Conservation (phyloP, 2,888 invertebrate species). For the Cistogaster globosa region DNA sequence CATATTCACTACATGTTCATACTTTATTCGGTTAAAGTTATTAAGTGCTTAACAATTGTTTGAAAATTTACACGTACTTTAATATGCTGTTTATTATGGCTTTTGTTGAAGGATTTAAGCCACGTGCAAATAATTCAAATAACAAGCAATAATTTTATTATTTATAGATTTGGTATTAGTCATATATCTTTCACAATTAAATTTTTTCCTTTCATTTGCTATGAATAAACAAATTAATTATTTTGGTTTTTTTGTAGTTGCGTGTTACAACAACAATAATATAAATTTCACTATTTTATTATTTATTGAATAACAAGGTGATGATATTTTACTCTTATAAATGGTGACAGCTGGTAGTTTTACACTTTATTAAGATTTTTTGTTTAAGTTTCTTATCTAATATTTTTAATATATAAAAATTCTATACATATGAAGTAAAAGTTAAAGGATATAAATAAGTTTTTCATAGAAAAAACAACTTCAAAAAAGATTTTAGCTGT, state of each 20-base stretch:
- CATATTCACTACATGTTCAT: neutral
- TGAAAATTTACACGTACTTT: conserved; percentile 1
- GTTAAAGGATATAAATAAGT: too few relatives aligned
- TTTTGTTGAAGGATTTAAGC: conserved; percentile 13
- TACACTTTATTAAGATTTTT: too few relatives aligned
- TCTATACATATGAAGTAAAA: too few relatives aligned
- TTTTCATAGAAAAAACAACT: too few relatives aligned
- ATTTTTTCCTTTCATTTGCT: neutral
- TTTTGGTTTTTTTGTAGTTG: neutral
- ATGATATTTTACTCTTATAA: too few relatives aligned
- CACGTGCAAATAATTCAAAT: conserved; percentile 20
- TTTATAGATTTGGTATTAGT: conserved; percentile 6
- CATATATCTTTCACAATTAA: conserved; percentile 3
- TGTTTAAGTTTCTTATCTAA: too few relatives aligned
- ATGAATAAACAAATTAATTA: neutral
- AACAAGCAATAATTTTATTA: conserved; percentile 17
- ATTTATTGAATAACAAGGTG: too few relatives aligned
- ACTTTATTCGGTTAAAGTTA: neutral
- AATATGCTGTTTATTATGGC: conserved; percentile 1
- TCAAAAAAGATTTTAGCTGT: too few relatives aligned
- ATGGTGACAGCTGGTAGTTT: too few relatives aligned
- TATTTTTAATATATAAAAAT: too few relatives aligned
- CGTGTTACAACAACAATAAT: neutral
- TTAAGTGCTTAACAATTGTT: neutral
- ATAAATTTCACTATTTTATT: neutral